Evolutionary conservation across 2,113 vertebrate genomes (phyloP), one percentile per base, ranked within the genome.

Genomic region (Gallinago jamesoni): DNA sequence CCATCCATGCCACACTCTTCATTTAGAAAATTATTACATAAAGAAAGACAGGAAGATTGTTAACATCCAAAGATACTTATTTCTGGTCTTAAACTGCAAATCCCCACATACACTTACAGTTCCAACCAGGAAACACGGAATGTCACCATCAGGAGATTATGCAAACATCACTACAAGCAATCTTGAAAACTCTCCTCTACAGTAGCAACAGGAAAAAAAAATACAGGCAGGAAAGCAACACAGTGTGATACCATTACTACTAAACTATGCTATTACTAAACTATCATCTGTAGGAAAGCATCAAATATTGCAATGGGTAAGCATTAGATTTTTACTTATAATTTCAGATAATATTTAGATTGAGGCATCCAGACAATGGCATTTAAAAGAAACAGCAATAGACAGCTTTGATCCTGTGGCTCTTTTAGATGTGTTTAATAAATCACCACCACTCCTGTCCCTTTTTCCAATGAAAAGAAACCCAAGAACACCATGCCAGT

Each of bases 271-370:
- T 85, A 48, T n/a, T 73, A 67, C 75, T 90, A 48, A 91, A 89
- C 64, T 80, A 56, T n/a, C 35, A 66, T 87, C 70, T 86, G 93
- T 53, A 88, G 60, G 62, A 94, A 90, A 94, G 47, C 80, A 93
- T 62, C 62, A 59, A 82, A 89, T 55, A 81, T 53, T 75, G 47
- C n/a, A 86, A 50, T 19, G 15, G 60, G 39, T 21, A 90, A 74
- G 39, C 50, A 76, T 16, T 30, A 87, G 68, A 68, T 84, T 93
- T 92, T 77, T 85, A 78, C 63, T 76, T 56, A 53, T 77, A 30
- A 70, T 92, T 95, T 95, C 45, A 83, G 70, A 72, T 62, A 30
- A 78, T 56, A 82, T 3, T 76, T 79, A 77, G 59, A 90, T 43
- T 45, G 37, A 91, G 33, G 57, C 33, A 70, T 78, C 68, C 55